Base-by-base conservation (phyloP, 37 sponge, comb jelly and placozoan genomes). In the Eunapius fragilis region DNA sequence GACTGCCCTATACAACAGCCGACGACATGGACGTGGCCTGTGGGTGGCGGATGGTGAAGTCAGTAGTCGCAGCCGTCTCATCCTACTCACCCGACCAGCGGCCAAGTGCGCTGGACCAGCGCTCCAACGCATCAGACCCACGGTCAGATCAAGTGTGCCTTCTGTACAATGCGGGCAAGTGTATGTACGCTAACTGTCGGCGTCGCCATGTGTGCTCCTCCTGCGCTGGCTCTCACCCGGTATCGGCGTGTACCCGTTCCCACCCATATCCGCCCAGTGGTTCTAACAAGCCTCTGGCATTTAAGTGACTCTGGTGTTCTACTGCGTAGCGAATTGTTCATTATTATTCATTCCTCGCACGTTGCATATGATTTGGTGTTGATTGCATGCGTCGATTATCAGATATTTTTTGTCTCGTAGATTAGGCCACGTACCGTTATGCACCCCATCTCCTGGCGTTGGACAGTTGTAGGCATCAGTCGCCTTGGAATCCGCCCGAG, bases 191-290 rank as follows among this genome's bases (percentile, higher is more conserved):
- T 24, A 34, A 47, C n/a, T 78, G 79, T 49, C 25, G 47, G 47
- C 48, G 45, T 49, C 25, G 37, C 6, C 79, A 48, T 25, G 75
- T 32, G 31, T 75, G 75, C 32, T 19, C 2, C 31, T 37, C 25
- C 31, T 75, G 75, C 35, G 75, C 28, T n/a, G 79, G 48, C 2
- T 24, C 49, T 25, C 79, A 78, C 38, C 79, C 78, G 23, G 38
- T 13, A 14, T 0, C 38, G 4, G 25, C 79, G 2, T 78, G 79
- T 37, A 25, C 79, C 30, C n/a, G 79, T 75, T 25, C 75, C 33
- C 35, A 25, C 32, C 32, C 75, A 25, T 36, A 75, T 4, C 31
- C 75, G 35, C 25, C 75, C 35, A 34, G 35, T 37, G n/a, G n/a
- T n/a, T n/a, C n/a, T n/a, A 30, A 24, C 33, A 34, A 25, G 31